Conservation (phyloP, 2,113 vertebrate genomes). For the Grus americana region DNA sequence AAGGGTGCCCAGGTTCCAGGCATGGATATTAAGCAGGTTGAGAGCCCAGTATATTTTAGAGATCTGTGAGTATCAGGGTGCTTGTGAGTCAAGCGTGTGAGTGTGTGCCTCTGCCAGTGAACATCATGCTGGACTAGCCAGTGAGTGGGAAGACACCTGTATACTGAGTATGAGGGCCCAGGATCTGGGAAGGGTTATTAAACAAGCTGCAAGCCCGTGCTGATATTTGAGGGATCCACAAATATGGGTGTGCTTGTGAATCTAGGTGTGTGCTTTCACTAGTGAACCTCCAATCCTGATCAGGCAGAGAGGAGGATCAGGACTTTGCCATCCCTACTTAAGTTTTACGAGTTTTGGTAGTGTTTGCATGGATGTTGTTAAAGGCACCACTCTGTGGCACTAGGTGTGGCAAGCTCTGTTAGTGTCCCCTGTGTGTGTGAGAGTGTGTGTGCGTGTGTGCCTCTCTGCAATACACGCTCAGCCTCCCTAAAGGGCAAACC, state of each 20-base stretch:
- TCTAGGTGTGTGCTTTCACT: not conserved
- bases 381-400: not conserved
- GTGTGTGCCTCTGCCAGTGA: not conserved
- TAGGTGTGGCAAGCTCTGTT: not conserved
- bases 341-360: not conserved
- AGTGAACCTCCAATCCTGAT: not conserved
- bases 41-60: not conserved
- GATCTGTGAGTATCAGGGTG: not conserved
- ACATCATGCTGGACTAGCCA: not conserved
- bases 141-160: not conserved
- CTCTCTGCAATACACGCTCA: not conserved
- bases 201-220: rapidly evolving
- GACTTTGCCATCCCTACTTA: not conserved
- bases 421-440: not conserved
- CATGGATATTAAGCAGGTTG: not conserved
- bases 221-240: not conserved
- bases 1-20: not conserved
- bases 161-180: too few species aligned
- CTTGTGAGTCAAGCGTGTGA: not conserved
- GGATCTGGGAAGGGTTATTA: not conserved
- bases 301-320: not conserved
- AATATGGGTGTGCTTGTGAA: not conserved
- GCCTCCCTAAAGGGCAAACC: not conserved
- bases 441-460: rapidly evolving
- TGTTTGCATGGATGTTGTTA: not conserved